Percentiles rank a stretch among this genome's conserved stretches.
phyloP scores from a whole-genome alignment of 1,140 invertebrate species.

The Anoplolepis gracilipes region DNA sequence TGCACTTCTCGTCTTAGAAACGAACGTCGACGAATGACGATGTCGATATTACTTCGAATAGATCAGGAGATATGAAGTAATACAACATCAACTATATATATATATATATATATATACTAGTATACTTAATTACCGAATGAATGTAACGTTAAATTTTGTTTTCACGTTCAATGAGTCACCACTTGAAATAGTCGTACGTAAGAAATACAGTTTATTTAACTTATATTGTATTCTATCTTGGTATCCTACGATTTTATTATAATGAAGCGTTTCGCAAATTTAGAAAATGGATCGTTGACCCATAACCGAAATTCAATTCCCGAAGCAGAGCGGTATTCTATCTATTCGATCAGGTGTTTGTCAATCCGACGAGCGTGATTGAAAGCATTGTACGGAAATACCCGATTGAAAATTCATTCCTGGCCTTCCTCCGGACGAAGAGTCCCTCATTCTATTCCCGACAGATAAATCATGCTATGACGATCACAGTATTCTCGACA shows the following conservation, averaged over 20 bases:
- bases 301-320: slow-evolving; percentile 57
- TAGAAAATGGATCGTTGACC: slow-evolving; percentile 58
- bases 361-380: slow-evolving; percentile 59
- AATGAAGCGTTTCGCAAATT: slow-evolving; percentile 39
- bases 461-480: slow-evolving; percentile 19
- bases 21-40: background rate
- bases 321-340: slow-evolving; percentile 29
- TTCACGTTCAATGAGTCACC: background rate
- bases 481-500: background rate
- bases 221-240: slow-evolving; percentile 12
- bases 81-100: too few species aligned
- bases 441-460: background rate
- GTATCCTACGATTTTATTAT: background rate
- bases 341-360: slow-evolving; percentile 51
- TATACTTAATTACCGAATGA: background rate
- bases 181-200: background rate
- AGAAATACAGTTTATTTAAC: background rate
- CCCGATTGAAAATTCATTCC: slow-evolving; percentile 51
- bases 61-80: background rate
- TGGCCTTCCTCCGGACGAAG: background rate
- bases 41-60: slow-evolving; percentile 33
- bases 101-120: too few species aligned
- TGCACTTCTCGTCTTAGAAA: slow-evolving; percentile 6
- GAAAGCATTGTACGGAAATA: slow-evolving; percentile 58
- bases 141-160: background rate